Conservation (phyloP, 2,888 invertebrate species). For the Drosophila putrida region DNA sequence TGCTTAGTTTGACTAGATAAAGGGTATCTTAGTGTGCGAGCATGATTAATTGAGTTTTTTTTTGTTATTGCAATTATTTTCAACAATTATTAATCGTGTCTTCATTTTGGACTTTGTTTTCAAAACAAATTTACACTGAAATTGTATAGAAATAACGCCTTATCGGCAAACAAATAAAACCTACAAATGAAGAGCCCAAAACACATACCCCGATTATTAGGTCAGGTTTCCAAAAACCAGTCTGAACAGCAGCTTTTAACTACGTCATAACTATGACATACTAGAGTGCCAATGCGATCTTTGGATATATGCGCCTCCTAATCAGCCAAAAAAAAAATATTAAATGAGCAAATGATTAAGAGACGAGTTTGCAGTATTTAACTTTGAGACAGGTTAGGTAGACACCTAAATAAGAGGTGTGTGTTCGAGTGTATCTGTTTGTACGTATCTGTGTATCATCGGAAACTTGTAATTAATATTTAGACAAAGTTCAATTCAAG, state of each 20-base stretch:
- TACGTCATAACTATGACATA: conserved; percentile 50
- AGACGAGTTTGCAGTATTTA: conserved; percentile 40
- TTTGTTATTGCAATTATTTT: conserved; percentile 17
- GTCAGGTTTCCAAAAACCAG: conserved; percentile 51
- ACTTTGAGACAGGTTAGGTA: conserved; percentile 31
- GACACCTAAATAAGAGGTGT: neutral
- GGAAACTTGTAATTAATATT: conserved; percentile 54
- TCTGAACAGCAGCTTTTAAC: conserved; percentile 14
- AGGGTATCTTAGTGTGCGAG: neutral
- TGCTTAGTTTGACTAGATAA: neutral
- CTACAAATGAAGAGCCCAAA: conserved; percentile 30
- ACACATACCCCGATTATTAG: conserved; percentile 43
- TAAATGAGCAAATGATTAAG: conserved; percentile 28
- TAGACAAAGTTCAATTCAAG: conserved; percentile 52
- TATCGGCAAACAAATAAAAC: conserved; percentile 36
- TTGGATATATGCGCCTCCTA: conserved; percentile 16
- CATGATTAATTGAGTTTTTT: conserved; percentile 4
- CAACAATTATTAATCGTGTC: conserved; percentile 4
- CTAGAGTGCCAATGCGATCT: conserved; percentile 1
- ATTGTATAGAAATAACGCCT: conserved; percentile 20
- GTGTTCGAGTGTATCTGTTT: conserved; percentile 6
- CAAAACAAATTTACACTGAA: conserved; percentile 4
- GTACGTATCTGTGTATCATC: conserved; percentile 24
- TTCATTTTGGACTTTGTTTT: conserved; percentile 40
- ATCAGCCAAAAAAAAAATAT: conserved; percentile 14